Conservation (phyloP, 2,113 vertebrate genomes). For the Anoplopoma fimbria region DNA sequence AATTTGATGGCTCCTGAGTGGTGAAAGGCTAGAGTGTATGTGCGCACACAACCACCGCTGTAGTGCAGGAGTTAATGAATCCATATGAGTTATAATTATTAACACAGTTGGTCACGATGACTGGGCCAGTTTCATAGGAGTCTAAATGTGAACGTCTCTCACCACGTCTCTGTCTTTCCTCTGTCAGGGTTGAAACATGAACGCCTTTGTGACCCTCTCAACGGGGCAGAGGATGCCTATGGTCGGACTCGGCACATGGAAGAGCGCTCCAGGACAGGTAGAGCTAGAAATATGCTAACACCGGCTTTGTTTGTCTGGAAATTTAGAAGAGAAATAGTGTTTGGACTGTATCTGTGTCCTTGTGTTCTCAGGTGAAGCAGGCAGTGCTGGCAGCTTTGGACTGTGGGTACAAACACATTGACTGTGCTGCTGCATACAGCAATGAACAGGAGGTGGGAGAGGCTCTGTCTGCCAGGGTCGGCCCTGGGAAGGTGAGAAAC, state of each 20-base stretch:
- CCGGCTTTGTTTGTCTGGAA: not conserved
- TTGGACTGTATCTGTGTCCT: not conserved
- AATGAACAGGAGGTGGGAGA: conserved; percentile 84
- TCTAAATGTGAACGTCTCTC: not conserved
- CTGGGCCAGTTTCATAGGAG: conserved; percentile 5
- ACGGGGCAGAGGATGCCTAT: conserved; percentile 79
- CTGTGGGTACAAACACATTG: conserved; percentile 83
- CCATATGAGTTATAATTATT: conserved; percentile 59
- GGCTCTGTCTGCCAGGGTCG: conserved; percentile 73
- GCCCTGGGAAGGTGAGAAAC: conserved; percentile 77
- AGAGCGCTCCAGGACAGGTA: conserved; percentile 80
- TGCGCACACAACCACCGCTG: not conserved
- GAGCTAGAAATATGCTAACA: not conserved
- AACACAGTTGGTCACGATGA: conserved; percentile 58
- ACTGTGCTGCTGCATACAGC: conserved; percentile 82
- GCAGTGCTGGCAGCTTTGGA: conserved; percentile 81
- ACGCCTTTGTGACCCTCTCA: conserved; percentile 64
- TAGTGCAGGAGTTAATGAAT: conserved; percentile 59
- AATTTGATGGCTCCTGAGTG: not conserved
- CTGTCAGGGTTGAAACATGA: conserved; percentile 67
- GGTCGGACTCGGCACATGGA: conserved; percentile 84
- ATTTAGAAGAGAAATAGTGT: not conserved
- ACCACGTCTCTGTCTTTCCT: not conserved
- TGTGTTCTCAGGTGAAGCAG: conserved; percentile 77
- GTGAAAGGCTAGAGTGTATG: not conserved